Base-by-base conservation (phyloP, 37 sponge, comb jelly and placozoan species). In the Diacarnus erythraeanus region DNA sequence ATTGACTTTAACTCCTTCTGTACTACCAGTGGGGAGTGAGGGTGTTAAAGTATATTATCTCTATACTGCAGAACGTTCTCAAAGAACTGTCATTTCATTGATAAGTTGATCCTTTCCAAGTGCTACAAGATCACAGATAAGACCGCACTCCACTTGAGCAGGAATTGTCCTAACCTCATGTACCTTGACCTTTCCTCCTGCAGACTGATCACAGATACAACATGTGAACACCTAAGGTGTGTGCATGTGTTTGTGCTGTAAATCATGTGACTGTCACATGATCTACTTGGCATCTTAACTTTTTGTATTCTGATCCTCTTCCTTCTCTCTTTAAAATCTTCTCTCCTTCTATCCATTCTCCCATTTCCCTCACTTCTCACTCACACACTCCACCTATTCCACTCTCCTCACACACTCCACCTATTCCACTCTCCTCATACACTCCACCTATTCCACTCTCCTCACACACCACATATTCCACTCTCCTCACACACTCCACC, bases 121-220 rank as follows among this genome's bases (percentile, higher is more conserved):
- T 96, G 97, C 61, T 60, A 79, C 63, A 79, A 77, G 42, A 90
- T 96, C 37, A 93, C 91, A 1, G 94, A 92, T 70, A 77, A 64
- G 34, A 82, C 86, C 3, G 61, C 74, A 0, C 69, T 78, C 30
- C 70, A 75, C 56, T 79, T 95, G 27, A 90, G 91, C 43, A 64
- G 61, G 42, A 31, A 92, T 81, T 95, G 96, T 64, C 77, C 61
- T 0, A 69, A 92, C 51, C 79, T 95, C 34, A 67, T 59, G 15
- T 65, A 76, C 37, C 90, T 95, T 3, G 87, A 95, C 59, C 83
- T 95, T 27, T 89, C 87, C 64, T 89, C 91, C 6, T 95, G 96
- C 68, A 79, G 37, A 42, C 72, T 51, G 18, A 81, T 95, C 57
- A 88, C 89, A 18, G 79, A 95, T 74, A 33, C 37, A 38, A 82